Evolutionary conservation across 2,113 vertebrate genomes (phyloP), one percentile per base, ranked within the genome.

Genomic region (Illadopsis cleaveri): DNA sequence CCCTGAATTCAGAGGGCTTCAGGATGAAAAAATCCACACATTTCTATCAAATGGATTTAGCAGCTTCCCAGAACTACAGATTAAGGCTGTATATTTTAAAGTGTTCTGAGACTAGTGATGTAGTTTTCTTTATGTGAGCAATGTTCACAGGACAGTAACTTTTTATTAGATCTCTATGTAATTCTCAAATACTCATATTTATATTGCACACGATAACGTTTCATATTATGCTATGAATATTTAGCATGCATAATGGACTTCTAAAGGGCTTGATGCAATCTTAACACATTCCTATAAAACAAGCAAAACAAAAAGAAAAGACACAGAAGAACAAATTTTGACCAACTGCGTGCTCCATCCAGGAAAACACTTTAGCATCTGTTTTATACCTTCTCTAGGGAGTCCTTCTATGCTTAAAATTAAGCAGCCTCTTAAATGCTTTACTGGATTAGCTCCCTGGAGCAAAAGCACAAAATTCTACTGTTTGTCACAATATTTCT

Each of bases 321-420:
- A 57, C 28, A 65, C 57, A 86, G 27, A 82, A 45, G n/a, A 93
- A 60, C 22, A 88, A 90, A 80, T 90, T 93, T 93, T 93, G 95
- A 93, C 94, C 92, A 93, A 91, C 53, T 76, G 20, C 19, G 0
- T 77, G 37, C 37, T 94, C 50, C 57, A 93, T 65, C 37, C 70
- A 89, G 21, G 30, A 91, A 96, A 95, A 89, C 42, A 61, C 38
- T 95, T 91, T 47, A 91, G 28, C 95, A 94, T 94, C 94, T 95
- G 89, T n/a, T 94, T 91, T 82, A 79, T 84, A 35, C 10, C 23
- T 79, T 76, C 91, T 94, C 95, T 45, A 27, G 89, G 83, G 89
- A 96, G 84, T 72, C 58, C 58, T 95, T 90, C 50, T 80, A 88
- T 77, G 90, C 68, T 95, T 97, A 96, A 95, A 95, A 96, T 96